Percentiles rank a stretch among this genome's conserved stretches.
Evolutionary conservation across 2,888 invertebrate genomes (phyloP).

Genomic region (Magallana nippona): DNA sequence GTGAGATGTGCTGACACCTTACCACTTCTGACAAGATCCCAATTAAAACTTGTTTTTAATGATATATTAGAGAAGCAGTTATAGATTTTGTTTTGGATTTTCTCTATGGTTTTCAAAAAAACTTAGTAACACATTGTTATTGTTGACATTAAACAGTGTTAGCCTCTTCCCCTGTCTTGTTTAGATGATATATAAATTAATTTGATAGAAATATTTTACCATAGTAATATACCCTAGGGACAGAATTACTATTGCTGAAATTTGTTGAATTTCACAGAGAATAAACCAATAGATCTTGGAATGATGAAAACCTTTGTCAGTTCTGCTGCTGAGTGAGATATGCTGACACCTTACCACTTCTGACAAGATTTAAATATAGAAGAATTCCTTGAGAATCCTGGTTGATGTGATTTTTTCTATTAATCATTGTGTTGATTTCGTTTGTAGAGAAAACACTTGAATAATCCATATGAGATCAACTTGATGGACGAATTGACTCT

Average conservation of each 20-base stretch:
- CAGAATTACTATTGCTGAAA: too few species aligned
- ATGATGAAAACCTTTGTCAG: slow-evolving; percentile 40
- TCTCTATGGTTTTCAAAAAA: not conserved
- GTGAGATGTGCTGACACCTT: not conserved
- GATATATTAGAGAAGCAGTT: too few species aligned
- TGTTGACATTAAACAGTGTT: too few species aligned
- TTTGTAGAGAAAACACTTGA: slow-evolving; percentile 91
- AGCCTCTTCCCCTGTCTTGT: too few species aligned
- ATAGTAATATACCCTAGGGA: too few species aligned
- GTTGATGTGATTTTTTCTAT: not conserved
- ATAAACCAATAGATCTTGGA: slow-evolving; percentile 3
- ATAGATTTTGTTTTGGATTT: too few species aligned
- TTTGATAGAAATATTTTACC: too few species aligned
- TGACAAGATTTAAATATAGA: not conserved
- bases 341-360: slow-evolving; percentile 8
- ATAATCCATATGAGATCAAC: slow-evolving; percentile 98
- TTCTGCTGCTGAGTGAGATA: slow-evolving; percentile 41
- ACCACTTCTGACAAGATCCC: slow-evolving; percentile 26
- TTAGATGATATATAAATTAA: too few species aligned
- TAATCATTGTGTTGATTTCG: not conserved
- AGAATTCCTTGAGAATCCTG: too few species aligned
- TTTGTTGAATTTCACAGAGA: too few species aligned
- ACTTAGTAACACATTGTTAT: not conserved
- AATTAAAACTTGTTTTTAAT: not conserved
- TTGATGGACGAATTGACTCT: slow-evolving; percentile 99